Base-by-base conservation (phyloP, 1,140 invertebrate genomes). In the Trichoplusia ni region DNA sequence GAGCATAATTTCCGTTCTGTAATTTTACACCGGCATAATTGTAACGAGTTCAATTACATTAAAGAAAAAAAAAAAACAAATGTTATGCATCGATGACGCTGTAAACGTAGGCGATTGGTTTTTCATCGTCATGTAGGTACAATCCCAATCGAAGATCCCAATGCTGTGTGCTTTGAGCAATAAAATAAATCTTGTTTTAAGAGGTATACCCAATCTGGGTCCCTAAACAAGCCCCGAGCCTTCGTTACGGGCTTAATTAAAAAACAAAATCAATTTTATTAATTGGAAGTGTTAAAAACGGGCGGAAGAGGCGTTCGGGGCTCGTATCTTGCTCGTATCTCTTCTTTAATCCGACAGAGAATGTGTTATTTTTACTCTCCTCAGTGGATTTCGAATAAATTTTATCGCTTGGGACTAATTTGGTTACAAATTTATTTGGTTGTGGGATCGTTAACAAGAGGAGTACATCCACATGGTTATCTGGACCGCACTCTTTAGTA, bases 241-340 rank as follows among this genome's bases (percentile, higher is more conserved):
- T 84, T 84, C 82, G 82, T 86, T 86, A 87, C 80, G 70, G 75
- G 76, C 77, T 79, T 90, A 88, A 89, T 88, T 89, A 88, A 90
- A 90, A 90, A 90, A 89, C 84, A 83, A 90, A 90, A 90, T 86
- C 84, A 86, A 89, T 89, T 90, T 89, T 90, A 90, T 90, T 90
- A 90, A 90, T 90, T 90, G 86, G 83, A 86, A 88, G 88, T 89
- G 86, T 90, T 90, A 90, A 90, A 90, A 90, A 86, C 84, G 86
- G 86, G 79, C 85, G 88, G 85, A 86, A 84, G 84, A 83, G 76
- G 74, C 82, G 80, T 82, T 76, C 76, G 80, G 64, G 68, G 46
- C 67, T 72, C 77, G 77, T 90, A 90, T 88, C 85, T 88, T 64
- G 82, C 66, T 84, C 87, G 81, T 89, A 89, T 89, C 84, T 88